Evolutionary conservation across 2,888 invertebrate genomes (phyloP), one percentile per base, ranked within the genome.

Genomic region (Euphydryas editha): DNA sequence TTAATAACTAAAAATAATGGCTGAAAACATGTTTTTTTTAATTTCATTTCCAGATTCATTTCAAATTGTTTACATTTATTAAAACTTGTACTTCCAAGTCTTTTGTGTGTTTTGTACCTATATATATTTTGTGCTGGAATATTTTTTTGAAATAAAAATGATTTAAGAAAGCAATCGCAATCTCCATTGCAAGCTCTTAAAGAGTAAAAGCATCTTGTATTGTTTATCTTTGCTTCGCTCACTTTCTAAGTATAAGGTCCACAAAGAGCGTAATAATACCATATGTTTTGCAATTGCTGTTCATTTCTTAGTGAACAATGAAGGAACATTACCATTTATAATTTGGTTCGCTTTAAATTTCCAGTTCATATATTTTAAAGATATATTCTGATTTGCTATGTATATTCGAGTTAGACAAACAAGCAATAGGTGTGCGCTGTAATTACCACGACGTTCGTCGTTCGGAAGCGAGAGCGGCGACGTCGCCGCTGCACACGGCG

Each of bases 401-500:
- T 51, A 13, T n/a, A 20, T 55, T 47, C 21, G 46, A 59, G 56
- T 49, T 62, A 65, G 47, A 42, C 59, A 71, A 72, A 69, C 71
- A 69, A 69, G 71, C 62, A 71, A 68, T 69, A 72, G 71, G 68
- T 71, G 71, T 67, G 73, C 67, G 67, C 71, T 67, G 75, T 77
- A 81, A 80, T 79, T 80, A 78, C 73, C 67, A 67, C 69, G 68
- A 72, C 73, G 76, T 65, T 69, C 69, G 68, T 70, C 73, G 76
- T 65, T 69, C 71, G 68, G 69, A 62, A 61, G 54, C 73, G 68
- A 69, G 75, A 79, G 78, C 74, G 86, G 92, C 86, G 92, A 92
- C 88, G 87, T 92, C 92, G 86, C 92, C 84, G 86, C 79, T 80
- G 86, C 85, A 81, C 89, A 87, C 91, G 85, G 85, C 78, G 72